Base-by-base conservation (phyloP, 2,888 invertebrate genomes). In the Helleia helle region DNA sequence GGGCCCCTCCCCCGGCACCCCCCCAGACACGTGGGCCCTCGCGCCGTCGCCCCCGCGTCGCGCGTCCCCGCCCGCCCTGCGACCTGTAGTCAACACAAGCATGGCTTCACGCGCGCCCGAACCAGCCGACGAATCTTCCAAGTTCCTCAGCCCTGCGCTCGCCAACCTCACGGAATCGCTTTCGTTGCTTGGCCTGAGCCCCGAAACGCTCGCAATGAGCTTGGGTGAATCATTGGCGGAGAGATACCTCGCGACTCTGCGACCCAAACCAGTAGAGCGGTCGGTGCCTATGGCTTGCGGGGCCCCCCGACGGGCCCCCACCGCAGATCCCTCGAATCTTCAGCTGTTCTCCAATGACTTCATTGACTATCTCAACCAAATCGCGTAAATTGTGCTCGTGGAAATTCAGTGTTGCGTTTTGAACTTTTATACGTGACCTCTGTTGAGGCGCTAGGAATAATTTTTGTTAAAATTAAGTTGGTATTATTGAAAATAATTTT, bases 331-430 rank as follows among this genome's bases (percentile, higher is more conserved):
- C 24, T 65, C 76, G 31, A 65, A 71, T 41, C 76, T 88, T 58
- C 88, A 88, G 67, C 83, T 89, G 46, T 87, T 89, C 66, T 88
- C 88, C 45, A 88, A 87, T 65, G 87, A 88, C 62, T 88, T 88
- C 69, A 86, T 87, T 54, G 85, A 88, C 64, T 88, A 88, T 67
- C 69, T 88, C 56, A 88, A 88, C 68, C 87, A 87, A 71, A 87
- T 88, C 66, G 87, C 87, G 54, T 87, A 77, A 70, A 43, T 42
- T 43, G 52, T 47, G 49, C 48, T 45, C 49, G 59, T 42, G 47
- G 36, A 40, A 51, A 42, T 55, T 49, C 50, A 54, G 54, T 54
- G 56, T 53, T 54, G 50, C 51, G 47, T 44, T 52, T 51, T 59
- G 58, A 55, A 65, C 59, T 57, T 54, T 48, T 55, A 59, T 55